Evolutionary conservation across 2,888 invertebrate genomes (phyloP).

Genomic region (Synergus umbraculus): DNA sequence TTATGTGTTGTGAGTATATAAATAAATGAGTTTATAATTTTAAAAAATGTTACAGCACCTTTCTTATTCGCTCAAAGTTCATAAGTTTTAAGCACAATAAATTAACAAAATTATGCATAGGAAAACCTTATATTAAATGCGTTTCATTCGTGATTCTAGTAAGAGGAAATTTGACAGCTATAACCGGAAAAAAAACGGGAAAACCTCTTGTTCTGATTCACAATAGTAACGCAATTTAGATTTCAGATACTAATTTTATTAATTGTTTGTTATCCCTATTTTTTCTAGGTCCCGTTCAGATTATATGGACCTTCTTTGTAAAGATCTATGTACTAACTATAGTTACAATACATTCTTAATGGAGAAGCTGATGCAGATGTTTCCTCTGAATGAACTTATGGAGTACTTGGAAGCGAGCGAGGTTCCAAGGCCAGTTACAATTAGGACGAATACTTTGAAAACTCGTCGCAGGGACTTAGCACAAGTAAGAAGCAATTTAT

Average conservation of each 20-base stretch:
- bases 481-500: constrained; percentile 78
- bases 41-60: too few relatives aligned
- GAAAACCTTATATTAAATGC: too few relatives aligned
- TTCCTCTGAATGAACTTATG: constrained; percentile 90
- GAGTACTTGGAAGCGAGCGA: constrained; percentile 98
- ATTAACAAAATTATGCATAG: too few relatives aligned
- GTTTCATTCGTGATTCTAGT: too few relatives aligned
- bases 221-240: too few relatives aligned
- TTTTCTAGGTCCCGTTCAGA: constrained; percentile 83
- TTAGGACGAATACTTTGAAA: constrained; percentile 97
- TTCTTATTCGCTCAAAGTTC: too few relatives aligned
- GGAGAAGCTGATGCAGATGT: constrained; percentile 93
- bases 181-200: too few relatives aligned
- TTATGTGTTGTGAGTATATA: too few relatives aligned
- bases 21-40: too few relatives aligned
- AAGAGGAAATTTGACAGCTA: too few relatives aligned
- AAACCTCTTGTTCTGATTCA: too few relatives aligned
- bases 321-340: constrained; percentile 95
- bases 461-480: constrained; percentile 94
- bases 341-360: constrained; percentile 98
- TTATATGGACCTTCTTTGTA: constrained; percentile 87
- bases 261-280: constrained; percentile 52
- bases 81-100: too few relatives aligned
- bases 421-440: constrained; percentile 94
- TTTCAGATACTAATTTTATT: constrained; percentile 16